Evolutionary conservation across 2,113 vertebrate genomes (phyloP).

Genomic region (Macquaria ambigua): DNA sequence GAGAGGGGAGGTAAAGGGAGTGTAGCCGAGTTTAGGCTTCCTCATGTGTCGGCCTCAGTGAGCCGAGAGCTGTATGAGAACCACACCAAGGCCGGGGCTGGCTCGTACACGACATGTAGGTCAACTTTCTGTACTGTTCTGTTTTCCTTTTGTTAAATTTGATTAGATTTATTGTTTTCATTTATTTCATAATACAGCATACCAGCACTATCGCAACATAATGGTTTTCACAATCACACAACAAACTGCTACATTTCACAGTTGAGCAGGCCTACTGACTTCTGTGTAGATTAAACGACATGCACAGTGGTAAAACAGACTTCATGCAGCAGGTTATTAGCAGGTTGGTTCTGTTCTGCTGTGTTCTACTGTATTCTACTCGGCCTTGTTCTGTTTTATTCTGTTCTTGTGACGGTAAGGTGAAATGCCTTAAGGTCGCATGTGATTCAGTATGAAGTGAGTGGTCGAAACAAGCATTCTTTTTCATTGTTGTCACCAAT

Average conservation of each 20-base stretch:
- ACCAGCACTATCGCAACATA: background rate
- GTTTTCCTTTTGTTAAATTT: background rate
- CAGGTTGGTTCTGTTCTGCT: background rate
- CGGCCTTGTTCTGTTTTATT: background rate
- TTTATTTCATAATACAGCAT: background rate
- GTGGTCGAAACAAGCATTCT: slow-evolving; percentile 9
- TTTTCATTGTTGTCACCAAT: background rate
- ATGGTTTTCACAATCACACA: background rate
- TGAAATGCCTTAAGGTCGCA: slow-evolving; percentile 2
- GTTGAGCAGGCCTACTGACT: background rate
- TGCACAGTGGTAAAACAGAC: background rate
- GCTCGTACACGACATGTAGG: background rate
- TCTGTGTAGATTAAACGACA: background rate
- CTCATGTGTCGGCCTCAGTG: slow-evolving; percentile 30
- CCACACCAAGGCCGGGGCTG: slow-evolving; percentile 19
- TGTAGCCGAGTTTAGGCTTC: slow-evolving; percentile 2
- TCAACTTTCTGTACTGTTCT: too few species aligned
- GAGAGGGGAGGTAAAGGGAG: slow-evolving; percentile 9
- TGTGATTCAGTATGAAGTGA: slow-evolving; percentile 9
- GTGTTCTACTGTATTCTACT: background rate
- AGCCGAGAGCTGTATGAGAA: slow-evolving; percentile 48
- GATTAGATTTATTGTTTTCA: background rate
- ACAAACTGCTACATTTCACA: background rate
- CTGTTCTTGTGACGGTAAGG: background rate
- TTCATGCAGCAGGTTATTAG: background rate